These are phyloP conservation scores for Vultur gryphus DNA, from an alignment of 2,797 vertebrate species.

Conservation along the genomic window DNA sequence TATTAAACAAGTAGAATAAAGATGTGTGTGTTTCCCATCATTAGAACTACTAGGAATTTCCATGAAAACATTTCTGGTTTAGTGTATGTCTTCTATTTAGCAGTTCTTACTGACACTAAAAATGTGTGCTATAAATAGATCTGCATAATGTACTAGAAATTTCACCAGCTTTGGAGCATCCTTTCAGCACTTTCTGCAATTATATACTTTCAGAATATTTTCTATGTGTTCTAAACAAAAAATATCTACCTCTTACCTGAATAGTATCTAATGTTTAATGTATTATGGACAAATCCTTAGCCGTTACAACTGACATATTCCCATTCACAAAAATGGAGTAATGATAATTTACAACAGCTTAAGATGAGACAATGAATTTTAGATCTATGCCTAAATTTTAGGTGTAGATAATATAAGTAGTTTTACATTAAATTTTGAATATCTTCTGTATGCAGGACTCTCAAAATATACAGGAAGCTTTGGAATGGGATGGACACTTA, in stretches of 20 bases:
- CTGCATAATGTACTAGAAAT: background rate
- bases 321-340: background rate
- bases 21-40: background rate
- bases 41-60: background rate
- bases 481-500: background rate
- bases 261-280: background rate
- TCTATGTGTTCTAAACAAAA: background rate
- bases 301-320: background rate
- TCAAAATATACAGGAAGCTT: background rate
- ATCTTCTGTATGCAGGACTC: background rate
- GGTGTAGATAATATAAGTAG: background rate
- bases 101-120: background rate
- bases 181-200: background rate
- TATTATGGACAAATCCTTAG: background rate
- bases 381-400: background rate
- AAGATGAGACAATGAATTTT: background rate
- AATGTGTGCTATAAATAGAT: background rate
- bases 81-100: background rate
- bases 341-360: background rate
- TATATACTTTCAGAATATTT: background rate
- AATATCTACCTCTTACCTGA: background rate
- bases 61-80: background rate
- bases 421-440: background rate
- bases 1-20: background rate
- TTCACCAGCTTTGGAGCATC: background rate